Base-by-base conservation (phyloP, 2,888 invertebrate species). In the Mongoloraphidia duomilia region DNA sequence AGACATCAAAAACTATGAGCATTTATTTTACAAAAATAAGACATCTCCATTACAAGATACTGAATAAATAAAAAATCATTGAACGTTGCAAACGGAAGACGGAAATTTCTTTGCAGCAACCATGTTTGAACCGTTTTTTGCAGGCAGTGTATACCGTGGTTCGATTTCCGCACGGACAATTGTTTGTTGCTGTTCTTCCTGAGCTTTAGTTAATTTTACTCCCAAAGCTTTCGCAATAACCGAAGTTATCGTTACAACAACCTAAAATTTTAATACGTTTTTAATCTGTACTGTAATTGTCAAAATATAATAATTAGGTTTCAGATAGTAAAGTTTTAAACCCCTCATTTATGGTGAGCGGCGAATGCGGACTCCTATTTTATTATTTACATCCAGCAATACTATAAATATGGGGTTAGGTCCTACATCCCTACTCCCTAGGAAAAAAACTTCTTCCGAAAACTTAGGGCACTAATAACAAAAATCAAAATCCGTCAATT, bases 211-310 rank as follows among this genome's bases (percentile, higher is more conserved):
- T 51, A 84, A 63, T 54, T 75, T 73, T 14, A 85, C 68, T 11
- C 80, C 80, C 34, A 84, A 65, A 54, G 79, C 72, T 58, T 78
- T 79, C 1, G 84, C 82, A 10, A 86, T 80, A 43, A 90, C 65
- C 58, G 76, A 79, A 53, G 81, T 80, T 61, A 89, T 80, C 38
- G 75, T 70, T 9, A 70, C 63, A 56, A 76, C 76, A 1, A 84
- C 77, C 83, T 83, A 63, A 51, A 70, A 64, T 50, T 39, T 33
- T 26, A 11, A 48, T 44, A 43, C 47, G 38, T 56, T 46, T 11
- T 41, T 11, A 12, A 5, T 35, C 26, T 12, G 37, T 12, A 46
- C 14, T 40, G 26, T 34, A 47, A 26, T 40, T 12, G 41, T n/a
- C 13, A 35, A 44, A 8, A 34, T 45, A 42, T 41, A 9, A 8